Evolutionary conservation across 2,888 invertebrate genomes (phyloP), one percentile per base, ranked within the genome.

Genomic region (Oscheius myriophilus): DNA sequence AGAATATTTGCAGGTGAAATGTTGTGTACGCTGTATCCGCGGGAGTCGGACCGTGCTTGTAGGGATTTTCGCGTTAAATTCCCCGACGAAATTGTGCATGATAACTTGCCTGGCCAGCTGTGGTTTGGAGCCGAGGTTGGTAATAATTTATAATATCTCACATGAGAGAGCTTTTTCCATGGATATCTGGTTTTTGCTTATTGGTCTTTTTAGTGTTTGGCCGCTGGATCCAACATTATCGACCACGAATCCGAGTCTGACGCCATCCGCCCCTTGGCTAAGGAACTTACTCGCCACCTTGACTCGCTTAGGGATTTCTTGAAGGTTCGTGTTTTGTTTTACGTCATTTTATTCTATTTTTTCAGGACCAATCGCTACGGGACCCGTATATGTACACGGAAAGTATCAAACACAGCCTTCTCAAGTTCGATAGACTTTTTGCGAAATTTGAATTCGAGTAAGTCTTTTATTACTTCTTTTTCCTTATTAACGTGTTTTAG

Each of bases 51-150:
- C 18, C 76, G 87, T 7, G 86, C 86, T 16, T 80, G 83, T 78
- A 90, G 97, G 53, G 96, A 96, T 83, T 98, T 96, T 89, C 91
- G 97, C 57, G 95, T 95, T 69, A 98, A 98, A 89, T 98, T 97
- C 87, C 97, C 97, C 0, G 98, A 98, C 87, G 97, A 98, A 87
- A 95, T 98, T 14, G 91, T 97, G 79, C 96, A 96, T 88, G 97
- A 98, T 87, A 96, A 95, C 89, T 90, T 98, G 72, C 95, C 96
- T 46, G 97, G 97, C 0, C 97, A 98, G 89, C 90, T 98, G 53
- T 98, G 98, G 98, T 98, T 98, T 88, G 97, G 97, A 21, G 97
- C 97, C 69, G 98, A 98, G 91, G 93, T 93, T 33, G n/a, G 26
- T 9, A 58, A 25, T 43, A 26, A 7, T 39, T 42, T n/a, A 45